These are phyloP conservation scores for Biston stratarius DNA, from an alignment of 2,888 invertebrate species.

Conservation along the genomic window DNA sequence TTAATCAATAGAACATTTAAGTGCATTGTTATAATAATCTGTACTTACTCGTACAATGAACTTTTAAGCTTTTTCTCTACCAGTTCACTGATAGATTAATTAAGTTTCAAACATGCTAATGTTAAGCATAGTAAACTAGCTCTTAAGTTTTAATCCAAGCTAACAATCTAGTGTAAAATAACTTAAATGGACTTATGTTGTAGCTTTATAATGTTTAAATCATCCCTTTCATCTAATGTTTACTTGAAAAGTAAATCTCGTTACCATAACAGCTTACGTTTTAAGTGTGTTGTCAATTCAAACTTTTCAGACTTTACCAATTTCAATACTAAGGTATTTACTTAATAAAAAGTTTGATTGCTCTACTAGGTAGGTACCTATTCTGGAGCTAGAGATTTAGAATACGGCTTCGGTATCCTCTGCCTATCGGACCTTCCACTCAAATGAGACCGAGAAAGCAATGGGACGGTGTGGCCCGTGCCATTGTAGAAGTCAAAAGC, in stretches of 20 bases:
- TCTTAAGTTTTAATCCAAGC: neutral
- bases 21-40: too few species aligned
- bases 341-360: slow-evolving; percentile 19
- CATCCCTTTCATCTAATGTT: slow-evolving; percentile 14
- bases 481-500: too few species aligned
- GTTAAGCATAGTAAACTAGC: neutral
- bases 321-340: slow-evolving; percentile 9
- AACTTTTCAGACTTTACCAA: slow-evolving; percentile 29
- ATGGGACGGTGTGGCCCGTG: too few species aligned
- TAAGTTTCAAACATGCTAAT: neutral
- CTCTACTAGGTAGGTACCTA: neutral
- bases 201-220: slow-evolving; percentile 7
- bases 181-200: slow-evolving; percentile 3
- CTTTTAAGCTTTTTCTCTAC: too few species aligned
- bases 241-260: slow-evolving; percentile 18
- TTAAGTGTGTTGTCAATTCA: slow-evolving; percentile 23
- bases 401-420: too few species aligned
- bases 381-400: neutral
- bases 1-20: too few species aligned
- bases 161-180: neutral
- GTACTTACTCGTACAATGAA: too few species aligned
- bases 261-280: slow-evolving; percentile 9
- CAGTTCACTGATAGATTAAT: too few species aligned
- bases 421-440: too few species aligned
- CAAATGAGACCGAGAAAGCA: too few species aligned